A percentile compares a stretch with the other conserved stretches of the same genome.
These are phyloP conservation scores for Heliconius ethilla DNA, from an alignment of 2,888 invertebrate species.

Conservation along the genomic window DNA sequence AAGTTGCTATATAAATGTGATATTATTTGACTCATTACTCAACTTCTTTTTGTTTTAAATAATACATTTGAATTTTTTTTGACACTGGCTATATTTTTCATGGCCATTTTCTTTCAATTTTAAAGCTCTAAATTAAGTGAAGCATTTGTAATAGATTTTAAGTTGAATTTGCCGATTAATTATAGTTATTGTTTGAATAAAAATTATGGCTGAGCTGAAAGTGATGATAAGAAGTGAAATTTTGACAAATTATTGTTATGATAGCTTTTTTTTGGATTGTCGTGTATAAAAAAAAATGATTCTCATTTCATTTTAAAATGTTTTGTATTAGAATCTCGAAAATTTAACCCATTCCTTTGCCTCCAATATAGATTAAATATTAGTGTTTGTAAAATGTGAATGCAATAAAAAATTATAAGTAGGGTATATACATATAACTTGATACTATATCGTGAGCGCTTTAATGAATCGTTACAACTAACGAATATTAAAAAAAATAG, in stretches of 20 bases:
- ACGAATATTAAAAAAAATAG: constrained; percentile 11
- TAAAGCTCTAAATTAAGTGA: background rate
- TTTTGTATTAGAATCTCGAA: constrained; percentile 29
- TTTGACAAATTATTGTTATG: constrained; percentile 25
- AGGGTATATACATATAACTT: constrained; percentile 20
- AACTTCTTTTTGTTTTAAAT: no score
- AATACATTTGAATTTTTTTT: background rate
- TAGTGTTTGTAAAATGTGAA: constrained; percentile 18
- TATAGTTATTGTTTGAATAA: constrained; percentile 29
- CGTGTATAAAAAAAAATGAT: background rate
- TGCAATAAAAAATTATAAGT: constrained; percentile 21
- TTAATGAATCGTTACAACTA: constrained; percentile 21
- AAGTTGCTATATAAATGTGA: background rate
- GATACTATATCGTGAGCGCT: constrained; percentile 24
- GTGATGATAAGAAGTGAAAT: background rate
- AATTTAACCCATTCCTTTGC: constrained; percentile 22
- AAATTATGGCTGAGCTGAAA: constrained; percentile 23
- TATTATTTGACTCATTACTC: background rate
- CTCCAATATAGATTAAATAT: constrained; percentile 28
- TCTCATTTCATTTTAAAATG: background rate
- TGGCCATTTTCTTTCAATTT: background rate
- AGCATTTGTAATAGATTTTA: constrained; percentile 27
- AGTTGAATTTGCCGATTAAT: constrained; percentile 32
- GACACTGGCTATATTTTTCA: background rate
- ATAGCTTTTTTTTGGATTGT: background rate